Base-by-base conservation (phyloP, 2,888 invertebrate genomes). In the Ecliptopera silaceata region DNA sequence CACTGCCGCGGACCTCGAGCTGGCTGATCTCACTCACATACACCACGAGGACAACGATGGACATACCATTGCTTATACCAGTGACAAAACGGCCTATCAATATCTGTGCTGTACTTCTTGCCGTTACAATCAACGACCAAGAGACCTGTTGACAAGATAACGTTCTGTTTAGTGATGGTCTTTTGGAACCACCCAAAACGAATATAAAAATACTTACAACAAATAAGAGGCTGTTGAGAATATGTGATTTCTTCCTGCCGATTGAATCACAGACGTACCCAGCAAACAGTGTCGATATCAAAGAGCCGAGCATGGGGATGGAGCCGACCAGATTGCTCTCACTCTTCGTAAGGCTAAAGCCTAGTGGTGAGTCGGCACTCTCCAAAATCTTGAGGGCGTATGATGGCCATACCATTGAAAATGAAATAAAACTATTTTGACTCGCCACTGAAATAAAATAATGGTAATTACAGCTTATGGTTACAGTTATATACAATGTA, bases 1-100 rank as follows among this genome's bases (percentile, higher is more conserved):
- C 47, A n/a, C 70, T 56, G 0, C 78, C 80, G 42, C 70, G 63
- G 4, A 73, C 48, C 2, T 64, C 60, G 0, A 50, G 45, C 3
- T 75, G 68, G 4, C 65, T 66, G 42, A 93, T 92, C 71, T 95
- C 95, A 1, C 86, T 79, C 2, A 91, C 75, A 71, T 86, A 92
- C 6, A 93, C 77, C 0, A 93, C 88, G 0, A 80, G 80, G n/a
- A 92, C 73, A 18, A 91, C 84, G 8, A 92, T 17, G 26, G 70
- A 59, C 3, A 66, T 1, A 0, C 75, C 75, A 11, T 52, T 76
- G 0, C 84, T 71, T 22, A 92, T 80, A 1, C 90, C 91, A 4
- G 82, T 82, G 0, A 93, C 57, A 11, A 93, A 77, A 13, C 93
- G 75, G 0, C 87, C 92, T 0, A 83, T 64, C 22, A 89, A 70